Percentiles rank a stretch among this genome's conserved stretches.
Evolutionary conservation across 1,140 invertebrate genomes (phyloP).

Genomic region (Drosophila melanica): DNA sequence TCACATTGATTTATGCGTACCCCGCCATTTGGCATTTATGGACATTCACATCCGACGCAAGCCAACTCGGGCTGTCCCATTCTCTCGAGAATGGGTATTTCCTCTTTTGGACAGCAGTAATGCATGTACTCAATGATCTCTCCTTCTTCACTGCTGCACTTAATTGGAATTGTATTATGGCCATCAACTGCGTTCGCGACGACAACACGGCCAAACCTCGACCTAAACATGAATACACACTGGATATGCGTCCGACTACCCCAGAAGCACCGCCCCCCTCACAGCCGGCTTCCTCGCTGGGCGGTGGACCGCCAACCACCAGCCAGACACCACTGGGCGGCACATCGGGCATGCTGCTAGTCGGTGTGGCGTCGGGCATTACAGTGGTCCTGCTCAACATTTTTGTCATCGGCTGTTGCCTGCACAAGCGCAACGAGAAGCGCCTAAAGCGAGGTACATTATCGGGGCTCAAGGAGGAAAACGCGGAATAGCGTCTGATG

Average conservation of each 20-base stretch:
- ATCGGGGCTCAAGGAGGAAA: neutral
- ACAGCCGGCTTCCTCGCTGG: conserved; percentile 85
- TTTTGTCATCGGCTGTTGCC: conserved; percentile 93
- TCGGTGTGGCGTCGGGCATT: conserved; percentile 89
- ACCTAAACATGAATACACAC: conserved; percentile 34
- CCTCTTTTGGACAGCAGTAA: neutral
- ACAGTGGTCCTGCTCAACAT: conserved; percentile 91
- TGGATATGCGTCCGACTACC: conserved; percentile 3
- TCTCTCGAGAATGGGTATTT: neutral
- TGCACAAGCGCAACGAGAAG: conserved; percentile 90
- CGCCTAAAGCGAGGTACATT: conserved; percentile 86
- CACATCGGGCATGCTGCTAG: conserved; percentile 89
- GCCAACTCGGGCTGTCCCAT: neutral
- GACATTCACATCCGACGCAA: neutral
- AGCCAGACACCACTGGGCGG: conserved; percentile 84
- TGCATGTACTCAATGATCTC: conserved; percentile 19
- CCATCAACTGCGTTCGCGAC: conserved; percentile 40
- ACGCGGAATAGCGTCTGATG: conserved; percentile 5
- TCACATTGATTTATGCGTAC: conserved; percentile 63
- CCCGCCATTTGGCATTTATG: conserved; percentile 60
- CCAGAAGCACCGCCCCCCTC: conserved; percentile 80
- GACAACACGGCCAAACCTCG: conserved; percentile 12
- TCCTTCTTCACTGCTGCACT: conserved; percentile 49
- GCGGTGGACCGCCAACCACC: conserved; percentile 82
- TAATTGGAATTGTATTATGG: conserved; percentile 74